Percentiles rank a stretch among this genome's conserved stretches.
These are phyloP conservation scores for Phaenicophaeus curvirostris DNA, from an alignment of 2,797 vertebrate genomes.

Conservation along the genomic window DNA sequence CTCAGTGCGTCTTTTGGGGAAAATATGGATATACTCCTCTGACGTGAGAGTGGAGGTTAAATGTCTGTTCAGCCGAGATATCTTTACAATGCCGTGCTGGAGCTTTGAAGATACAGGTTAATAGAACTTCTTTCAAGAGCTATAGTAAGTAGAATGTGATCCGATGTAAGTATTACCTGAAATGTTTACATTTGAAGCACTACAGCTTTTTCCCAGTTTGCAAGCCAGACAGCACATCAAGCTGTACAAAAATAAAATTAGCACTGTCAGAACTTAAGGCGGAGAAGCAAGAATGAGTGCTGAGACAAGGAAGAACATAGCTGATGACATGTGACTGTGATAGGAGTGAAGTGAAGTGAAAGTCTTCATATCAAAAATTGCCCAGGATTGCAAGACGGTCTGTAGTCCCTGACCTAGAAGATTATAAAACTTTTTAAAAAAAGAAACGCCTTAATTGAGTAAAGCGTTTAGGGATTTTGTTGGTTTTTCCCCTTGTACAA, in stretches of 20 bases:
- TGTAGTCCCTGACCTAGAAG: not conserved
- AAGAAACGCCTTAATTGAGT: not conserved
- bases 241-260: not conserved
- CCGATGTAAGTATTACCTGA: not conserved
- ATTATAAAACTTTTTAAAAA: not conserved
- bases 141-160: not conserved
- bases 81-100: not conserved
- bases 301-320: not conserved
- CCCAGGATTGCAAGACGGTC: not conserved
- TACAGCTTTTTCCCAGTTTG: not conserved
- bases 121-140: not conserved
- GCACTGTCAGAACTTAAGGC: not conserved
- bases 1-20: not conserved
- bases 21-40: not conserved
- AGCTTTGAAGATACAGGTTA: not conserved
- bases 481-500: fast-evolving
- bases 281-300: not conserved
- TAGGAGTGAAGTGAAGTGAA: not conserved
- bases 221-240: not conserved
- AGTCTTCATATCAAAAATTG: not conserved
- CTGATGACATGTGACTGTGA: not conserved
- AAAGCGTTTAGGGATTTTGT: not conserved
- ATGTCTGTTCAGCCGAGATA: not conserved
- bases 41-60: not conserved
- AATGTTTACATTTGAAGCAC: not conserved